phyloP scores from a whole-genome alignment of 37 sponge, comb jelly and placozoan species.

The Crambe crambe region DNA sequence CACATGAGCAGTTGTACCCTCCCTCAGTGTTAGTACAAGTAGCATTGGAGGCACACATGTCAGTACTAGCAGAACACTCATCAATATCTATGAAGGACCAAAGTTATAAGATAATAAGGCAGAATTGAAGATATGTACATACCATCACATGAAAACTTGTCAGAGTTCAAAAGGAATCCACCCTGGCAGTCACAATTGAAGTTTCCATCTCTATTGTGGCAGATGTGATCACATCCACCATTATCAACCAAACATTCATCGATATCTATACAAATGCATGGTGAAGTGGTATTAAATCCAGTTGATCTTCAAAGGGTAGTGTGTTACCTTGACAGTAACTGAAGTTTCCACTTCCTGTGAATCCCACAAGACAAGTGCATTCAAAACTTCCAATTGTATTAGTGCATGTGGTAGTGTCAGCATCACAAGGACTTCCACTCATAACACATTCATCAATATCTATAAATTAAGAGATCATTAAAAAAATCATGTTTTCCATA shows the following conservation, averaged over 20 bases:
- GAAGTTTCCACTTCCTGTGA: background rate
- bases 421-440: background rate
- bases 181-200: constrained; percentile 12
- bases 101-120: too few species aligned
- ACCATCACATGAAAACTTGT: constrained; percentile 27
- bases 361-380: constrained; percentile 47
- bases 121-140: too few species aligned
- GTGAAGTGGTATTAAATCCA: too few species aligned
- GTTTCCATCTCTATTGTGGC: constrained; percentile 9
- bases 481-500: too few species aligned
- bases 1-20: constrained; percentile 48
- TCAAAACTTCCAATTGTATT: constrained; percentile 44
- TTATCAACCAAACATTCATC: constrained; percentile 47
- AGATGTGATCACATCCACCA: constrained; percentile 24
- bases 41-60: constrained; percentile 32
- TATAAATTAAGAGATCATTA: background rate
- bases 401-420: constrained; percentile 13
- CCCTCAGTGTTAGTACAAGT: constrained; percentile 44
- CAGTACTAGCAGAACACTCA: constrained; percentile 28
- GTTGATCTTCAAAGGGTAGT: background rate
- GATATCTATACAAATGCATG: constrained; percentile 37
- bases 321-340: background rate
- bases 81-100: constrained; percentile 42
- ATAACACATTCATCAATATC: constrained; percentile 32
- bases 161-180: constrained; percentile 14